A percentile compares a stretch with the other conserved stretches of the same genome.
Conservation (phyloP, 2,888 invertebrate species). For the Drosophila vallismaia region DNA sequence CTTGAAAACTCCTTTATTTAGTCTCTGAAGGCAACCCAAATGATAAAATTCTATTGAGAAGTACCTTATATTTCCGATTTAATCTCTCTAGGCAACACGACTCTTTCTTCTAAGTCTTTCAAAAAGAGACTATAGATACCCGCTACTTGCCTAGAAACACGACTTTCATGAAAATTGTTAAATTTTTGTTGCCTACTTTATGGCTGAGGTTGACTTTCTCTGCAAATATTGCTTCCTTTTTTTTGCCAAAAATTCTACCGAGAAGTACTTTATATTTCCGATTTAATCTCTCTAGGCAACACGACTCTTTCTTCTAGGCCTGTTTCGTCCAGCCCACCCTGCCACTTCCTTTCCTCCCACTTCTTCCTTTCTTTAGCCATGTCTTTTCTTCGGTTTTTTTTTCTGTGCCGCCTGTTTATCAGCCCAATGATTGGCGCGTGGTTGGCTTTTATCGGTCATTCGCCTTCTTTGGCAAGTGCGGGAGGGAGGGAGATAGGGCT, state of each 20-base stretch:
- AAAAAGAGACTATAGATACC: too few relatives aligned
- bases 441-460: constrained; percentile 74
- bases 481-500: constrained; percentile 7
- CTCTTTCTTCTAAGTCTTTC: too few relatives aligned
- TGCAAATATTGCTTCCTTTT: too few relatives aligned
- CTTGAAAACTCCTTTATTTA: too few relatives aligned
- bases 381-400: background rate
- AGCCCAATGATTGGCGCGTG: constrained; percentile 56
- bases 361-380: background rate
- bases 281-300: constrained; percentile 21
- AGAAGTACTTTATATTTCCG: background rate
- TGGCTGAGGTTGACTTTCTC: background rate
- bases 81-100: too few relatives aligned
- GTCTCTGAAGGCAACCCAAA: too few relatives aligned
- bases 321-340: background rate
- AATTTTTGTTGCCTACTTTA: background rate
- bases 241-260: too few relatives aligned
- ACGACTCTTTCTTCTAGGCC: constrained; percentile 17
- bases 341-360: background rate
- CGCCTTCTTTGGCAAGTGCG: constrained; percentile 47
- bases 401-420: constrained; percentile 37
- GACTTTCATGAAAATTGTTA: background rate
- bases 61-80: too few relatives aligned
- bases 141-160: too few relatives aligned
- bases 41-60: too few relatives aligned